Base-by-base conservation (phyloP, 2,113 vertebrate genomes). In the Sorex araneus region DNA sequence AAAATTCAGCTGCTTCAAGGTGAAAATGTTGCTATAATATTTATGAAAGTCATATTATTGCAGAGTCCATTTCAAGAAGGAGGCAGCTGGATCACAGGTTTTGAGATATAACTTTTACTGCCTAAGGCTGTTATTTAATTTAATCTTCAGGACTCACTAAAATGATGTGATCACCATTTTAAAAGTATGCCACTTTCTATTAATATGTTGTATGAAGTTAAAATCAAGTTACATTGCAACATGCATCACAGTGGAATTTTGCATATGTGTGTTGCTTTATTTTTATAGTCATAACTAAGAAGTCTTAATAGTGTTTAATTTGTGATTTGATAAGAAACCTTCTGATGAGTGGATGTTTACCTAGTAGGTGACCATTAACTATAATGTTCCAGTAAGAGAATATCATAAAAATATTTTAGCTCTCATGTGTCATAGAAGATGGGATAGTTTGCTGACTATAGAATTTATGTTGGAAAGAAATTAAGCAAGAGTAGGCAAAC, bases 1-100 rank as follows among this genome's bases (percentile, higher is more conserved):
- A 94, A 96, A 97, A 81, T 21, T 89, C 77, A 67, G 82, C 87
- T 93, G 86, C 95, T 97, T 70, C 76, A 84, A 97, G 91, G 84
- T 96, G 93, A 96, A 96, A 21, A 74, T 28, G 11, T 94, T 63
- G 5, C 87, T 95, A 28, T 95, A 96, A 93, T 96, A 96, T 97
- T 97, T 97, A 95, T 95, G 96, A 96, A 97, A 95, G 32, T 94
- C 69, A 90, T 69, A 3, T 95, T 97, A 91, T 21, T 95, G 36
- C 76, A 95, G 93, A 97, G 94, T 91, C 73, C 66, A 93, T 83
- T 93, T 92, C 32, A 96, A 94, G 84, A 95, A 36, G 90, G 89
- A 96, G 95, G 84, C 64, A 94, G 71, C 85, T 89, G 47, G 43
- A 97, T 87, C 50, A 89, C 3, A 94, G 28, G 18, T 93, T 95